phyloP scores from a whole-genome alignment of 1,140 invertebrate species.

The Phymorhynchus buccinoides region DNA sequence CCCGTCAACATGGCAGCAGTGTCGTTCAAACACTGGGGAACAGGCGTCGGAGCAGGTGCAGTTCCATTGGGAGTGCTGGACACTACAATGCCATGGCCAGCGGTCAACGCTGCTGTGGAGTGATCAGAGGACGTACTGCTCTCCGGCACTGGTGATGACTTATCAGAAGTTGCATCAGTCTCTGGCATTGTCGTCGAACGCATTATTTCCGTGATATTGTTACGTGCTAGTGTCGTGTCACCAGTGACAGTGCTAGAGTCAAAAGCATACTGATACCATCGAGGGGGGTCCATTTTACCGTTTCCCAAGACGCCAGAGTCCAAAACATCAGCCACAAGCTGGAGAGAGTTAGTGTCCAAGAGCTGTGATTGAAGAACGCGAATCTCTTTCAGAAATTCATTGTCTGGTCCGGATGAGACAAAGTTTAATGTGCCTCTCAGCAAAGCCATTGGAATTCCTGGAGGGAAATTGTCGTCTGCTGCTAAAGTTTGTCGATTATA shows the following conservation, averaged over 20 bases:
- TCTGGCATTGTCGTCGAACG: neutral
- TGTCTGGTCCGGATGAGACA: neutral
- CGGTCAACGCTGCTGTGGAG: neutral
- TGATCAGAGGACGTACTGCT: neutral
- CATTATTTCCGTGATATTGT: neutral
- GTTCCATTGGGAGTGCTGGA: neutral
- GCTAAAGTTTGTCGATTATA: neutral
- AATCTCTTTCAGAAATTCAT: neutral
- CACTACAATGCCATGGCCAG: too few relatives aligned
- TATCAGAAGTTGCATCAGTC: neutral
- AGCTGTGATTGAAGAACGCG: neutral
- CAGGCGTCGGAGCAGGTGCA: neutral
- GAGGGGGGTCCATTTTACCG: neutral
- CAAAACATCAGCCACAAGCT: neutral
- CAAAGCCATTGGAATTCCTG: neutral
- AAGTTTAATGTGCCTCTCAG: neutral
- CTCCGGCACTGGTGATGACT: neutral
- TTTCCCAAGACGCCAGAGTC: neutral
- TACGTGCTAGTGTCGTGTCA: neutral
- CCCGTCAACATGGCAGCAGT: neutral
- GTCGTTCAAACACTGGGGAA: neutral
- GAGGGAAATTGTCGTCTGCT: neutral
- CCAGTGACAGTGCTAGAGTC: neutral
- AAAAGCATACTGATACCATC: neutral
- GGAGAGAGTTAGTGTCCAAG: neutral